A percentile compares a stretch with the other conserved stretches of the same genome.
Evolutionary conservation across 2,113 vertebrate species (phyloP).

Genomic region (Epinephelus fuscoguttatus): DNA sequence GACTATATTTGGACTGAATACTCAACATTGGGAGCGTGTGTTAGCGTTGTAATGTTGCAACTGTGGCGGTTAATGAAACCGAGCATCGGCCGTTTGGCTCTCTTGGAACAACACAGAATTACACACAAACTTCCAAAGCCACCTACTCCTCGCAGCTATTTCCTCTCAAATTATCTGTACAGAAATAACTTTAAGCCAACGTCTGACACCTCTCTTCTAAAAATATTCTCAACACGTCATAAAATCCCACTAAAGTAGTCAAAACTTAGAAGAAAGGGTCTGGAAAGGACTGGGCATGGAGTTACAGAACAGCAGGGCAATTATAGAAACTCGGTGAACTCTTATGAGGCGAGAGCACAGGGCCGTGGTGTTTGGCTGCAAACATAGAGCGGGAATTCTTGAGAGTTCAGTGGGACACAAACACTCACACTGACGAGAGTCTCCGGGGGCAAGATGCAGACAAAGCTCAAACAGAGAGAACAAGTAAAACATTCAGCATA

Average conservation of each 20-base stretch:
- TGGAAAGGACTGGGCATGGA: not conserved
- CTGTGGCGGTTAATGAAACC: conserved; percentile 8
- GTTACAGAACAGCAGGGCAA: not conserved
- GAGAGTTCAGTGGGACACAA: conserved; percentile 46
- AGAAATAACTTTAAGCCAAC: conserved; percentile 17
- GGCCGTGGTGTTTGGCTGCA: not conserved
- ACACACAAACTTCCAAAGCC: conserved; percentile 4
- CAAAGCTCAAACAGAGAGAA: conserved; percentile 42
- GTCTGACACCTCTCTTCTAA: conserved; percentile 27
- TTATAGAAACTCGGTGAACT: conserved; percentile 32
- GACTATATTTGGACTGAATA: conserved; percentile 44
- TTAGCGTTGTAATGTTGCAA: not conserved
- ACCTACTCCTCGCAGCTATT: not conserved
- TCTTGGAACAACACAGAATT: conserved; percentile 14
- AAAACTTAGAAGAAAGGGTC: not conserved
- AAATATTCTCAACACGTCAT: conserved; percentile 20
- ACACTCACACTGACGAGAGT: conserved; percentile 6
- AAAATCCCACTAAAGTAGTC: not conserved
- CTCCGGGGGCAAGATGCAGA: conserved; percentile 25
- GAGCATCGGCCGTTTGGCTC: not conserved
- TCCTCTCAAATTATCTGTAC: not conserved
- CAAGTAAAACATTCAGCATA: conserved; percentile 44
- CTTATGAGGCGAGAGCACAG: not conserved
- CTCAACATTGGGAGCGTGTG: not conserved
- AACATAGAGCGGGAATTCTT: conserved; percentile 24